Conservation (phyloP, 2,888 invertebrate species). For the Andrena haemorrhoa region DNA sequence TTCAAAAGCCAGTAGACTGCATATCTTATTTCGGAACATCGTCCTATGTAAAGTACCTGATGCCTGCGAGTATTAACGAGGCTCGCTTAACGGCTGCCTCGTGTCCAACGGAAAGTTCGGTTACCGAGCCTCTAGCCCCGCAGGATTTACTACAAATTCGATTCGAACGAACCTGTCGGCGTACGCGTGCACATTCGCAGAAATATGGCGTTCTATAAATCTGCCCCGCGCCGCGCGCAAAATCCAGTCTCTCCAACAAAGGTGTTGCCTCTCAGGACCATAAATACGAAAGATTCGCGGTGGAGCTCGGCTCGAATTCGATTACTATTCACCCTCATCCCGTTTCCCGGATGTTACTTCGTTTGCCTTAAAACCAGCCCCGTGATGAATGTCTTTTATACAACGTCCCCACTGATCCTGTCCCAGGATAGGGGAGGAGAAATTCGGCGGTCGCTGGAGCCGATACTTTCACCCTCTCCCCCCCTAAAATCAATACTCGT, state of each 20-base stretch:
- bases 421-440: slow-evolving; percentile 20
- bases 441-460: slow-evolving; percentile 47
- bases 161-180: not conserved
- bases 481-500: slow-evolving; percentile 68
- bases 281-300: slow-evolving; percentile 31
- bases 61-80: too few relatives aligned
- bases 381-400: slow-evolving; percentile 51
- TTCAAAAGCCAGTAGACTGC: too few relatives aligned
- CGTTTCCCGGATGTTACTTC: not conserved
- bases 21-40: too few relatives aligned
- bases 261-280: not conserved
- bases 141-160: slow-evolving; percentile 16
- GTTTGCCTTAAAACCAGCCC: slow-evolving; percentile 21
- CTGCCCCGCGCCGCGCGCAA: not conserved
- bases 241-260: not conserved
- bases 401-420: slow-evolving; percentile 13
- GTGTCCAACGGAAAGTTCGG: too few relatives aligned
- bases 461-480: slow-evolving; percentile 1
- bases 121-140: too few relatives aligned
- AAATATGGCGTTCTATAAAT: slow-evolving; percentile 26
- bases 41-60: too few relatives aligned
- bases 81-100: too few relatives aligned
- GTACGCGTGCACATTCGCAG: not conserved
- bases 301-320: slow-evolving; percentile 19
- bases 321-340: slow-evolving; percentile 11